Base-by-base conservation (phyloP, 2,888 invertebrate genomes). In the Cacoxenus indagator region DNA sequence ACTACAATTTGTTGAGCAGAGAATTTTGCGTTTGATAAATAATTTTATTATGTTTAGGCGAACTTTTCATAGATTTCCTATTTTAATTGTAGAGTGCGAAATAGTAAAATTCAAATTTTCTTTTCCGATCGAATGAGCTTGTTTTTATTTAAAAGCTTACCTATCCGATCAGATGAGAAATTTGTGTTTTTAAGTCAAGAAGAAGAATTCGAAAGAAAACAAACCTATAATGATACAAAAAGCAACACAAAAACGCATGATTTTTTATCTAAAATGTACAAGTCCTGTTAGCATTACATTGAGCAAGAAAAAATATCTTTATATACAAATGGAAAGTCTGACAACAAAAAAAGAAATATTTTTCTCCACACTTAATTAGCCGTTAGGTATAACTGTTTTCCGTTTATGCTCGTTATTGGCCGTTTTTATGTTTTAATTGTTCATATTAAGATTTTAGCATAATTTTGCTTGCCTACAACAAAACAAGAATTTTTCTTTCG, bases 1-100 rank as follows among this genome's bases (percentile, higher is more conserved):
- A 67, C 70, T 73, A 65, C 67, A 61, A 57, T 61, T 64, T 48
- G 48, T 48, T 46, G 43, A 61, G 61, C 61, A 61, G 61, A 61
- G 61, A 61, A 61, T 43, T 61, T 62, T 67, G 64, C 70, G 69
- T 78, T 78, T 72, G 77, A 73, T 65, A 71, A 66, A 67, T 71
- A 67, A 48, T 70, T 70, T 68, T 73, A 73, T 71, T 78, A 72
- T 74, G 51, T 72, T 77, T 76, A 77, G n/a, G 37, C 64, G 37
- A 55, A 54, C 48, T 64, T 69, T 76, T n/a, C n/a, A n/a, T 55
- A 55, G 55, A 55, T 24, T 55, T 71, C 68, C 73, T 74, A 64
- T 70, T 76, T 75, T 55, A 55, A 55, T 4, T 26, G 26, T 43
- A 43, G 29, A n/a, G 11, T 24, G 27, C 27, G 17, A n/a, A n/a